Evolutionary conservation across 2,888 invertebrate genomes (phyloP), one percentile per base, ranked within the genome.

Genomic region (Morpho helenor): DNA sequence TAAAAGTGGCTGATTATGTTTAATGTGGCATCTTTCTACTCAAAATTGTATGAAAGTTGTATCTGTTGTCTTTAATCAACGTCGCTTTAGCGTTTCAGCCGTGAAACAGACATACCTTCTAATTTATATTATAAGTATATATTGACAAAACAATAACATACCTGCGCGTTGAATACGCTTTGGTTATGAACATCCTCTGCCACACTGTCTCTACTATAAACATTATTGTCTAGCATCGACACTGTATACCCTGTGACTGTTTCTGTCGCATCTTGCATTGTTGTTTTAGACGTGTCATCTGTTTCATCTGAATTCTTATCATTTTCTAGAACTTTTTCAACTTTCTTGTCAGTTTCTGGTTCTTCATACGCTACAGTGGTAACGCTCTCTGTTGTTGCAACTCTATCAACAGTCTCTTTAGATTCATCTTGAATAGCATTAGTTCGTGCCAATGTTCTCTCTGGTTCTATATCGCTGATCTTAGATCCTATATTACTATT

Each of bases 171-270:
- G 59, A 61, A 50, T 62, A 57, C 66, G 49, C 62, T 66, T 57
- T 63, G 61, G 59, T 69, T 68, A 66, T 72, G 68, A 64, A 68
- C 63, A 65, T 76, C 73, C 55, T 70, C 71, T 5, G 55, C 22
- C 10, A 49, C 55, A 1, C 66, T 66, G 49, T 69, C 71, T 55
- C 60, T 70, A 45, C 53, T 72, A 55, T 75, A 72, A 63, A 82
- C 75, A 64, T 70, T 70, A 73, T 78, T 77, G 70, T 80, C 76
- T 58, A 54, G 7, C 48, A 69, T 59, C 8, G 68, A 68, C 7
- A 57, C 45, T 7, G 65, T 49, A 68, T 67, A 56, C 39, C 58
- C 64, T 40, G 56, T 59, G 22, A 5, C 42, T 8, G 52, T 56
- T 52, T 64, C 57, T 9, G 55, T 65, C 8, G 40, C 54, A 10